Evolutionary conservation across 2,888 invertebrate species (phyloP).

Genomic region (Papilio gigon): DNA sequence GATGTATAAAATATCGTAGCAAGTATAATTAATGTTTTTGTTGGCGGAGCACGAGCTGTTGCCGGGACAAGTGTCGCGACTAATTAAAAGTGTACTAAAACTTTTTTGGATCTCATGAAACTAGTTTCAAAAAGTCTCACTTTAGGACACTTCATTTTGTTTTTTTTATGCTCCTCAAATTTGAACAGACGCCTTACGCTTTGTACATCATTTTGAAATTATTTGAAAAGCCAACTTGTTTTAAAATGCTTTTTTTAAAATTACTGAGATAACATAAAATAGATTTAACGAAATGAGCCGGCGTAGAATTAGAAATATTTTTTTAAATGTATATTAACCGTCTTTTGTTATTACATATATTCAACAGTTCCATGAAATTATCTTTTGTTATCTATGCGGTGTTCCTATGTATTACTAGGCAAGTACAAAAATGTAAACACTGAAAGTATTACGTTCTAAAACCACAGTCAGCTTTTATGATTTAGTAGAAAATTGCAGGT

Average conservation of each 20-base stretch:
- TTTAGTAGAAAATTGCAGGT: constrained; percentile 20
- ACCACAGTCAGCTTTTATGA: constrained; percentile 23
- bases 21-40: neutral
- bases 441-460: constrained; percentile 10
- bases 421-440: neutral
- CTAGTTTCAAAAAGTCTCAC: constrained; percentile 16
- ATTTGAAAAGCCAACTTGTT: too few species aligned
- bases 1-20: neutral
- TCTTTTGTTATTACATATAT: neutral
- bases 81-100: constrained; percentile 17
- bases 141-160: constrained; percentile 10
- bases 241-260: too few species aligned
- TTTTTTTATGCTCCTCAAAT: neutral
- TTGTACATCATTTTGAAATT: neutral
- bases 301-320: too few species aligned
- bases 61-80: constrained; percentile 9
- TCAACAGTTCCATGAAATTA: neutral
- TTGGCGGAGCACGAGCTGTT: neutral
- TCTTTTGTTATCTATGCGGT: neutral
- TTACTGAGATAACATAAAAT: too few species aligned
- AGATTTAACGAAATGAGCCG: too few species aligned
- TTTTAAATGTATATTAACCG: too few species aligned
- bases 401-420: neutral
- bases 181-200: neutral
- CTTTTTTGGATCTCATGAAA: constrained; percentile 13